Conservation (phyloP, 2,888 invertebrate species). For the Dasypogon diadema region DNA sequence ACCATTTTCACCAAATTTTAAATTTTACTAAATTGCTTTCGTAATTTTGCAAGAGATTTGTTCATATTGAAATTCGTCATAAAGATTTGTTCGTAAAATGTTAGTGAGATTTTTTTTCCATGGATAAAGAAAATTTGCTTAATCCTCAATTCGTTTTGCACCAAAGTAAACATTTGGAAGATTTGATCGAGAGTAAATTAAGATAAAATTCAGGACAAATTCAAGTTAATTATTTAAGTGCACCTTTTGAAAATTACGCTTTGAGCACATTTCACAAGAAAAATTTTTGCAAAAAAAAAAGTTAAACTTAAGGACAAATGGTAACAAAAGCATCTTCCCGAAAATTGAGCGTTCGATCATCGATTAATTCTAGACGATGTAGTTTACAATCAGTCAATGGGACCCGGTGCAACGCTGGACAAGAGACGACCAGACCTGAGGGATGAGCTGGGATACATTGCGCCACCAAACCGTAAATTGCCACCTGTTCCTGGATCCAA, state of each 20-base stretch:
- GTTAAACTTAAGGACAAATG: slow-evolving; percentile 56
- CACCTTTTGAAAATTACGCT: slow-evolving; percentile 47
- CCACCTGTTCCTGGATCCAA: slow-evolving; percentile 94
- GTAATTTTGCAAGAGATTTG: slow-evolving; percentile 23
- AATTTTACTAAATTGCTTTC: slow-evolving; percentile 26
- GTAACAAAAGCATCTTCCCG: slow-evolving; percentile 69
- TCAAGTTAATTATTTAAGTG: slow-evolving; percentile 46
- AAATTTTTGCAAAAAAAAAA: slow-evolving; percentile 48
- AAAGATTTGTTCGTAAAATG: not conserved
- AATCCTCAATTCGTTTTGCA: slow-evolving; percentile 38
- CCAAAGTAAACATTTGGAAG: slow-evolving; percentile 53
- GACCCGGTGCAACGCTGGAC: slow-evolving; percentile 80
- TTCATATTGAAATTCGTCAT: not conserved
- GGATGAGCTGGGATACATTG: slow-evolving; percentile 92
- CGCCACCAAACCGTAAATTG: slow-evolving; percentile 91
- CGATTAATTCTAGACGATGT: slow-evolving; percentile 82
- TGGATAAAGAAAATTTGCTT: not conserved
- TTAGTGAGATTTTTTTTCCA: not conserved
- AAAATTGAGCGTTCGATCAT: slow-evolving; percentile 66
- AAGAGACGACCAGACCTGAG: slow-evolving; percentile 85
- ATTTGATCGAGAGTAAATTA: slow-evolving; percentile 40
- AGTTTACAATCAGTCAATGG: slow-evolving; percentile 88
- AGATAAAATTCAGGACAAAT: slow-evolving; percentile 24
- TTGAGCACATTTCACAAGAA: slow-evolving; percentile 49
- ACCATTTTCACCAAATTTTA: slow-evolving; percentile 22